Conservation (phyloP, 2,888 invertebrate species). For the Balanococcus diminutus region DNA sequence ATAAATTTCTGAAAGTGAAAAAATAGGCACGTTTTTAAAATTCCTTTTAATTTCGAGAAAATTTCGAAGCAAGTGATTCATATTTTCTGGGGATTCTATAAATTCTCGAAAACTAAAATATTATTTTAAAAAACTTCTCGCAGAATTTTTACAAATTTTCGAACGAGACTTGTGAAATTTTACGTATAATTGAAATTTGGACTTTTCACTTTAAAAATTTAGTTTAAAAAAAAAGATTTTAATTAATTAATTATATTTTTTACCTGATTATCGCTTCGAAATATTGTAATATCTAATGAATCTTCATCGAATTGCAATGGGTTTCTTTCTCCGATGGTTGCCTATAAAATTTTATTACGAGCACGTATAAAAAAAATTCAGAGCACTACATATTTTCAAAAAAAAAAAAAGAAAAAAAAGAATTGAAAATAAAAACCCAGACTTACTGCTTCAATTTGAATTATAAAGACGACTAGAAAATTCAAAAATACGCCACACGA, state of each 20-base stretch:
- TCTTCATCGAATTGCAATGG: not conserved
- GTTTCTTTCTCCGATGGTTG: not conserved
- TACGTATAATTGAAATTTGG: too few species aligned
- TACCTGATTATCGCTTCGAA: constrained; percentile 45
- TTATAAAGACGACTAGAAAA: not conserved
- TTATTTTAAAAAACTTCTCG: too few species aligned
- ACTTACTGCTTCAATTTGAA: not conserved
- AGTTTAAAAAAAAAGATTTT: too few species aligned
- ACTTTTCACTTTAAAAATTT: too few species aligned
- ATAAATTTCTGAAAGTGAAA: constrained; percentile 50
- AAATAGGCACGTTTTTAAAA: too few species aligned
- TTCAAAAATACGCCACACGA: not conserved
- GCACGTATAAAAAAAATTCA: not conserved
- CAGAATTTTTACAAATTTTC: too few species aligned
- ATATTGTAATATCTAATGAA: constrained; percentile 3
- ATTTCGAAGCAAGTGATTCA: too few species aligned
- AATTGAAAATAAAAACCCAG: not conserved
- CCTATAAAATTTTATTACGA: not conserved
- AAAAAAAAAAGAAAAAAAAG: not conserved
- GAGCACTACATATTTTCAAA: not conserved
- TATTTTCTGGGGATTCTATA: too few species aligned
- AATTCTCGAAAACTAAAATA: too few species aligned
- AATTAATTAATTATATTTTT: not conserved
- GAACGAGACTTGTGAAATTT: too few species aligned
- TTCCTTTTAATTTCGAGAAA: not conserved